Conservation (phyloP, 2,888 invertebrate genomes). For the Morpho deidamia region DNA sequence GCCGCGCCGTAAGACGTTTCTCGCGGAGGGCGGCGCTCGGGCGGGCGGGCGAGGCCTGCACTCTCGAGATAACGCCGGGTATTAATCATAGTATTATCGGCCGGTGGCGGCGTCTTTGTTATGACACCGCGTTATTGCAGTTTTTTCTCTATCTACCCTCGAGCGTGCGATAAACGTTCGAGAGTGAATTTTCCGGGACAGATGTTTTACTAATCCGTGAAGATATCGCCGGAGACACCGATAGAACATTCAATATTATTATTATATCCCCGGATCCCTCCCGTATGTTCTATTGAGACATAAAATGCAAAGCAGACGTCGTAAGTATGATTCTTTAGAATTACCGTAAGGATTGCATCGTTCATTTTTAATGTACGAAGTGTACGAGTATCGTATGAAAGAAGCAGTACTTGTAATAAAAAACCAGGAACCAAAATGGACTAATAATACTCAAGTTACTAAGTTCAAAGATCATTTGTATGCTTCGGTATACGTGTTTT, state of each 20-base stretch:
- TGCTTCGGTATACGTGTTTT: no score
- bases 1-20: no score
- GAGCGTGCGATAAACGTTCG: conserved; percentile 59
- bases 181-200: conserved; percentile 77
- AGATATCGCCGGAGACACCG: conserved; percentile 37
- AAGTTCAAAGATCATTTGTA: no score
- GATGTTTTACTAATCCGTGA: conserved; percentile 70
- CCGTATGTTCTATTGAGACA: conserved; percentile 27
- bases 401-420: no score
- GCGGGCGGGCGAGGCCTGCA: conserved; percentile 63
- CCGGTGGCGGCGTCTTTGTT: conserved; percentile 71
- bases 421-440: no score
- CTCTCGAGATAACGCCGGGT: conserved; percentile 74
- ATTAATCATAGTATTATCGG: conserved; percentile 78
- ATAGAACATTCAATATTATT: conserved; percentile 66
- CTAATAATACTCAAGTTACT: no score
- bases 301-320: conserved; percentile 26
- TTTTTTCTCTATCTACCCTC: conserved; percentile 74
- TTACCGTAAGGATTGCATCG: background rate
- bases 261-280: conserved; percentile 30
- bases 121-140: conserved; percentile 77
- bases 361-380: background rate
- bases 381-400: background rate
- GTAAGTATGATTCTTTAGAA: background rate
- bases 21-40: background rate